A percentile compares a stretch with the other conserved stretches of the same genome.
phyloP scores from a whole-genome alignment of 2,797 vertebrate genomes.

The Streptopelia turtur region DNA sequence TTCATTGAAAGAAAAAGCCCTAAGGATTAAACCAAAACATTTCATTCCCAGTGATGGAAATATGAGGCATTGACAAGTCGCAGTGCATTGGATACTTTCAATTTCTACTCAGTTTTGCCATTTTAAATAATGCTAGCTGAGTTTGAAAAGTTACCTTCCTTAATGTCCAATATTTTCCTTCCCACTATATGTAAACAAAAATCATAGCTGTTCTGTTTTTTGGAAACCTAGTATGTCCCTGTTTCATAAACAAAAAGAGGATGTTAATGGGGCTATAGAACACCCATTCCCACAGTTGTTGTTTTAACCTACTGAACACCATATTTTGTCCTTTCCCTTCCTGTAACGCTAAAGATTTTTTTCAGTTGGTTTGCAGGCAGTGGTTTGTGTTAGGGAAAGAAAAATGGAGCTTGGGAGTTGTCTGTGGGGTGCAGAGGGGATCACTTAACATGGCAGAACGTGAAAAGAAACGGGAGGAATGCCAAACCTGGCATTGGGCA shows the following conservation, averaged over 20 bases:
- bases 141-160: neutral
- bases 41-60: neutral
- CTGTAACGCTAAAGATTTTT: neutral
- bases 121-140: neutral
- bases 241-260: neutral
- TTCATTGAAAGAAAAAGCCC: neutral
- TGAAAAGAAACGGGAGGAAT: neutral
- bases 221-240: neutral
- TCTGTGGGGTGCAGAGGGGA: neutral
- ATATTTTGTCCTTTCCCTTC: neutral
- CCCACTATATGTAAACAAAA: neutral
- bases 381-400: neutral
- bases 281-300: neutral
- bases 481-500: neutral
- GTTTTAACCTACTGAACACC: neutral
- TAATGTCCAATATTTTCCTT: neutral
- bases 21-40: neutral
- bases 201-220: neutral
- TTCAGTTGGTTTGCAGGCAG: neutral
- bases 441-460: fast-evolving
- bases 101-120: neutral
- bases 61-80: neutral
- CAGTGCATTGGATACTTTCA: neutral
- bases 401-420: neutral
- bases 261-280: neutral